Conservation (phyloP, 1,140 invertebrate genomes). For the Anastrepha ludens region DNA sequence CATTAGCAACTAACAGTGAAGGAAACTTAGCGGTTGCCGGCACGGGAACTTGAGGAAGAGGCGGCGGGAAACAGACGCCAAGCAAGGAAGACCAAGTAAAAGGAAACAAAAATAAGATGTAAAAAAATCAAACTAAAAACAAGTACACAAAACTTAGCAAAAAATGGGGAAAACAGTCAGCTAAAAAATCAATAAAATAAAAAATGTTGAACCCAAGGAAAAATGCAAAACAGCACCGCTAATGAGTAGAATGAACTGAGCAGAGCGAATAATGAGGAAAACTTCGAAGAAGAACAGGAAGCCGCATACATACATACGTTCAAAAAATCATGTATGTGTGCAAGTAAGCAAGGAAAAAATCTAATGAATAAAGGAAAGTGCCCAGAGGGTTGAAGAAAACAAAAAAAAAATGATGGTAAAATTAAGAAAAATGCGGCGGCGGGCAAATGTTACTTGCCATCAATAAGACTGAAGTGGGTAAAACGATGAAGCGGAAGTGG, state of each 20-base stretch:
- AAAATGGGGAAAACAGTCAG: neutral
- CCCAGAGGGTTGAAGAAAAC: slow-evolving; percentile 19
- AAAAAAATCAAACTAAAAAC: neutral
- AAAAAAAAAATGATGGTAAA: neutral
- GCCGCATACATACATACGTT: neutral
- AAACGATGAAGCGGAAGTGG: neutral
- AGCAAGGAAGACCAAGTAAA: neutral
- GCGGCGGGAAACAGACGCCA: neutral
- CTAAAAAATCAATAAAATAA: slow-evolving; percentile 39
- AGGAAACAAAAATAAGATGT: too few species aligned
- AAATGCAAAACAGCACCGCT: slow-evolving; percentile 50
- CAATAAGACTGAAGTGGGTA: neutral
- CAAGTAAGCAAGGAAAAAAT: slow-evolving; percentile 30
- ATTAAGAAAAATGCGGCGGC: slow-evolving; percentile 29
- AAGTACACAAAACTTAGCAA: neutral
- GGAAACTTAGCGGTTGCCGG: neutral
- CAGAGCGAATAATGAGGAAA: slow-evolving; percentile 43
- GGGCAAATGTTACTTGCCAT: neutral
- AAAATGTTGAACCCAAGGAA: slow-evolving; percentile 17
- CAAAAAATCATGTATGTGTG: too few species aligned
- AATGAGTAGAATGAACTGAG: slow-evolving; percentile 53
- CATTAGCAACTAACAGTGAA: slow-evolving; percentile 29
- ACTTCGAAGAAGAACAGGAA: slow-evolving; percentile 7
- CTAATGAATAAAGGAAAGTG: neutral
- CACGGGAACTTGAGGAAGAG: neutral